Evolutionary conservation across 2,113 vertebrate genomes (phyloP), one percentile per base, ranked within the genome.

Genomic region (Dipodomys merriami): DNA sequence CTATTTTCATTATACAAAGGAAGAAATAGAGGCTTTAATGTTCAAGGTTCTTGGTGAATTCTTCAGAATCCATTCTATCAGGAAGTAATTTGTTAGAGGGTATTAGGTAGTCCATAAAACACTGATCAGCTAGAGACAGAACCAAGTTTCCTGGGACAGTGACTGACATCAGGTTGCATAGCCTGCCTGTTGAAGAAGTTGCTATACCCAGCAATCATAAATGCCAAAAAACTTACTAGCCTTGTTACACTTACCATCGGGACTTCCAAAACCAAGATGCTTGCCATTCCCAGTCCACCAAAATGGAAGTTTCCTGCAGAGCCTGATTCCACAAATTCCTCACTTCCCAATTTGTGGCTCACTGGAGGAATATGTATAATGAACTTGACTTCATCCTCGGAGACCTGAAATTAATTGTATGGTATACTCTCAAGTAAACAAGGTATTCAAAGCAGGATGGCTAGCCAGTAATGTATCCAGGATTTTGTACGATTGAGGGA

Each of bases 1-100:
- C 22, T 71, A 49, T 57, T 89, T 94, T 91, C 2, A 80, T 74
- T 91, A 71, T 71, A 60, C 20, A 76, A 35, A 33, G 68, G 76
- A 88, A 71, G 49, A 77, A 78, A 78, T 67, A 57, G 53, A 94
- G 33, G 23, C 76, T 68, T 6, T 92, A 3, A 35, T 72, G 74
- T 62, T 80, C 29, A 68, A 6, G 4, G 6, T 84, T 88, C 20
- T 92, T 67, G 30, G 4, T 33, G 13, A 7, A 33, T 73, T 39
- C 7, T 25, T 85, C 9, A 71, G 64, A 89, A 81, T 53, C 19
- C 25, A n/a, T 85, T 90, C 49, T 80, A 3, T 49, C 33, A 67
- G 76, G 57, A 91, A 80, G 33, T 46, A 69, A 73, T 83, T 91
- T 79, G 83, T 65, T 85, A 6, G 16, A 74, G 19, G 6, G 18